Percentiles rank a stretch among this genome's conserved stretches.
Conservation (phyloP, 2,888 invertebrate species). For the Hyposoter dolosus region DNA sequence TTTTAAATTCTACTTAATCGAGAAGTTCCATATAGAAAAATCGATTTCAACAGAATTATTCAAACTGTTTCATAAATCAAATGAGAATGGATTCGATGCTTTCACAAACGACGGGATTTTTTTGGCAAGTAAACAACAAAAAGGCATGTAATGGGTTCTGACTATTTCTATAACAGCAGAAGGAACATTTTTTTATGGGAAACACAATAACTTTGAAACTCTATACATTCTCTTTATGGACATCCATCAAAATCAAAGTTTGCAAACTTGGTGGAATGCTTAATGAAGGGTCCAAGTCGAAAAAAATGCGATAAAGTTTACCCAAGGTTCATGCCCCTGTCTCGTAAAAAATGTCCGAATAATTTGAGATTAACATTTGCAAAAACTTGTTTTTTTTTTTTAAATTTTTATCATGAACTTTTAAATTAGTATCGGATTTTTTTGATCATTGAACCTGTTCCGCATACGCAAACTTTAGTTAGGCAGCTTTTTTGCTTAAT, state of each 20-base stretch:
- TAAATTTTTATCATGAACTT: too few relatives aligned
- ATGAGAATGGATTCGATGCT: not conserved
- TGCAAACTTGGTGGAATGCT: not conserved
- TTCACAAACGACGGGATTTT: not conserved
- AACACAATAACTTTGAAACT: not conserved
- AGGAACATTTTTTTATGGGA: not conserved
- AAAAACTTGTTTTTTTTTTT: not conserved
- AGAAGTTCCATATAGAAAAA: not conserved
- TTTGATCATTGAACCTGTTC: not conserved
- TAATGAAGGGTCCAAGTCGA: not conserved
- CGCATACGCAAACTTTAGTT: not conserved
- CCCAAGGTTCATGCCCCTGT: not conserved
- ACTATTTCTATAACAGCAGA: not conserved
- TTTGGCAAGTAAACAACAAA: not conserved
- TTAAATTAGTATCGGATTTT: too few relatives aligned
- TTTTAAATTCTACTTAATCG: not conserved
- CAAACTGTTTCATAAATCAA: not conserved
- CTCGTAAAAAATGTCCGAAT: not conserved
- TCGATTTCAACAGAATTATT: not conserved
- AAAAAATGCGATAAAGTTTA: not conserved
- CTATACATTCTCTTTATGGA: not conserved
- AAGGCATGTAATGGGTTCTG: not conserved
- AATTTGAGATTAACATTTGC: not conserved
- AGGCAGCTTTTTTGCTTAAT: conserved; percentile 9
- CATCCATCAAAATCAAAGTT: not conserved